Evolutionary conservation across 2,113 vertebrate genomes (phyloP).

Genomic region (Bucco capensis): DNA sequence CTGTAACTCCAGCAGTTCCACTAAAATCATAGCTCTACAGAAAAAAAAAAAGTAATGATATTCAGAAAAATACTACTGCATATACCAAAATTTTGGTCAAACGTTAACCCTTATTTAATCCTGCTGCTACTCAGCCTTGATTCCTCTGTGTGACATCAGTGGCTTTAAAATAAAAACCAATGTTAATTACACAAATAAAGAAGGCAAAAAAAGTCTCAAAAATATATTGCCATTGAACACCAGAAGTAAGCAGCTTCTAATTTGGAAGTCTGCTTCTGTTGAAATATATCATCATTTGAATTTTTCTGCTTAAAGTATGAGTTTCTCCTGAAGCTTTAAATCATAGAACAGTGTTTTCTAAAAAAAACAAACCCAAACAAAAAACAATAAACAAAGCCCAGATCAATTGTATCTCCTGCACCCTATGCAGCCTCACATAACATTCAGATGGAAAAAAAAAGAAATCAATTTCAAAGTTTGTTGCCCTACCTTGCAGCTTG

Average conservation of each 20-base stretch:
- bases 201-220: neutral
- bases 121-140: neutral
- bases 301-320: neutral
- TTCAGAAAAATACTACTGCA: neutral
- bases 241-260: neutral
- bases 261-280: neutral
- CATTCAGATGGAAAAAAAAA: neutral
- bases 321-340: neutral
- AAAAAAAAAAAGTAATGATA: neutral
- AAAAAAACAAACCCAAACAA: neutral
- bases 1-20: neutral
- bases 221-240: neutral
- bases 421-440: neutral
- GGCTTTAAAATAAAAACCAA: neutral
- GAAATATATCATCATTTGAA: neutral
- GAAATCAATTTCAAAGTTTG: neutral
- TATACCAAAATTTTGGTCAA: neutral
- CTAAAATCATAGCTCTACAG: neutral
- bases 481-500: neutral
- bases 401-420: neutral
- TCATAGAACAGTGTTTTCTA: neutral
- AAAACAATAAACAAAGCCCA: neutral
- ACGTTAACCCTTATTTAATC: neutral
- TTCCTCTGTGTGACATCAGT: neutral
- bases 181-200: neutral